A percentile compares a stretch with the other conserved stretches of the same genome.
These are phyloP conservation scores for Anguilla rostrata DNA, from an alignment of 2,113 vertebrate species.

Conservation along the genomic window DNA sequence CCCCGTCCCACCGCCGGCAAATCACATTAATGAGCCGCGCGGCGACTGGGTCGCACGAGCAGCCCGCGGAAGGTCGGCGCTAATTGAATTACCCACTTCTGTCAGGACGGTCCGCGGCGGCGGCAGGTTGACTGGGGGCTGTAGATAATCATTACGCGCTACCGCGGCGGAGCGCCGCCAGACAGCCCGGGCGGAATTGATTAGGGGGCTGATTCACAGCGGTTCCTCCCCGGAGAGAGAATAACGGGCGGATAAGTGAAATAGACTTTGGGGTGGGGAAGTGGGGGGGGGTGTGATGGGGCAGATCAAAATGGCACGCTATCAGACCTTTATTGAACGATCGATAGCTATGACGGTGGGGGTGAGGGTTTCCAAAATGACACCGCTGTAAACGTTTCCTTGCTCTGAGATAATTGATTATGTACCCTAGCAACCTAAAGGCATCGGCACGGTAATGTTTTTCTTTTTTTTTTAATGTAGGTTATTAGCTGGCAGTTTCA, in stretches of 20 bases:
- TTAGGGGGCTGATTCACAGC: constrained; percentile 35
- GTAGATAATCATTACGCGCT: constrained; percentile 29
- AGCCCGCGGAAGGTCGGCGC: constrained; percentile 32
- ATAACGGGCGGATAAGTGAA: constrained; percentile 13
- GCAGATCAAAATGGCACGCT: not conserved
- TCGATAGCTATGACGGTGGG: not conserved
- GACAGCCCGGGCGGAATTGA: constrained; percentile 26
- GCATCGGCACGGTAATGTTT: not conserved
- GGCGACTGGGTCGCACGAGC: not conserved
- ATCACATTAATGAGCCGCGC: constrained; percentile 24
- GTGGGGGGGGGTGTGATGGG: not conserved
- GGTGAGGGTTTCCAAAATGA: not conserved
- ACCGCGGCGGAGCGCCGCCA: constrained; percentile 7
- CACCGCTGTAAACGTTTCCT: constrained; percentile 11
- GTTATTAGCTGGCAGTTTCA: too few relatives aligned
- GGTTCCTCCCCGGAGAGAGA: constrained; percentile 28
- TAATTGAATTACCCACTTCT: constrained; percentile 38
- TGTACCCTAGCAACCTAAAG: not conserved
- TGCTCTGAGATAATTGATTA: not conserved
- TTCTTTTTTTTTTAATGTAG: too few relatives aligned
- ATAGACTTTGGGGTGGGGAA: not conserved
- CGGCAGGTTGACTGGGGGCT: constrained; percentile 19
- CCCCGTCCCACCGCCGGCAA: constrained; percentile 11
- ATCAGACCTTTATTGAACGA: constrained; percentile 21
- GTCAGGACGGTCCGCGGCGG: constrained; percentile 22